These are phyloP conservation scores for Lycorma delicatula DNA, from an alignment of 1,140 invertebrate species.

Conservation along the genomic window DNA sequence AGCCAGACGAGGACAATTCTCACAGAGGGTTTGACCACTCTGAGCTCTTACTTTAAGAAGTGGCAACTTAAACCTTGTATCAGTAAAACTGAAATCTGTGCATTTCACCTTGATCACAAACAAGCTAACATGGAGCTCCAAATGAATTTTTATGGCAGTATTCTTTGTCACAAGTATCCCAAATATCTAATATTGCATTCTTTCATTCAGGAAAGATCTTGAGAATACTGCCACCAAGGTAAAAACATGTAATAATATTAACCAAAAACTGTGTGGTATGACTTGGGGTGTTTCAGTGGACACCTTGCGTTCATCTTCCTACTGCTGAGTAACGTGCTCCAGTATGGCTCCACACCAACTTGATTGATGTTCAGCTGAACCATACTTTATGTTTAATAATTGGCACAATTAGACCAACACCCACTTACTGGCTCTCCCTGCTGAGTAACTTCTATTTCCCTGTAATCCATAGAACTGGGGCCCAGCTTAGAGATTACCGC, in stretches of 20 bases:
- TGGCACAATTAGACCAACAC: not conserved
- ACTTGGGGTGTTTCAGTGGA: no score
- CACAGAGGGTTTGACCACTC: constrained; percentile 1
- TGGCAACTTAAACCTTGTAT: constrained; percentile 11
- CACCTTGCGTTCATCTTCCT: no score
- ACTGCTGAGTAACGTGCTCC: not conserved
- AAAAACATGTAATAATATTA: not conserved
- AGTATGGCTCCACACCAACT: not conserved
- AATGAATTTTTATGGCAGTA: not conserved
- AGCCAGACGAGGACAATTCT: not conserved
- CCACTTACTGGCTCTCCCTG: not conserved
- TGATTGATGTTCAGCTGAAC: not conserved
- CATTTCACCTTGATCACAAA: constrained; percentile 10
- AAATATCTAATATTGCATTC: not conserved
- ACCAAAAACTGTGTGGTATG: not conserved
- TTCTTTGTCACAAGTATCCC: not conserved
- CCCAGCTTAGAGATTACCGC: no score
- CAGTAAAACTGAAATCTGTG: constrained; percentile 1
- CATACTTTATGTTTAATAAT: not conserved
- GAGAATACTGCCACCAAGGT: not conserved
- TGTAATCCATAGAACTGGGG: no score
- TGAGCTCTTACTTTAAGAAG: constrained; percentile 9
- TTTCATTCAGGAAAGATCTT: not conserved
- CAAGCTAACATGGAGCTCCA: constrained; percentile 2
- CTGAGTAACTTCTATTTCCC: no score